Evolutionary conservation across 2,797 vertebrate species (phyloP).

Genomic region (Zalophus californianus): DNA sequence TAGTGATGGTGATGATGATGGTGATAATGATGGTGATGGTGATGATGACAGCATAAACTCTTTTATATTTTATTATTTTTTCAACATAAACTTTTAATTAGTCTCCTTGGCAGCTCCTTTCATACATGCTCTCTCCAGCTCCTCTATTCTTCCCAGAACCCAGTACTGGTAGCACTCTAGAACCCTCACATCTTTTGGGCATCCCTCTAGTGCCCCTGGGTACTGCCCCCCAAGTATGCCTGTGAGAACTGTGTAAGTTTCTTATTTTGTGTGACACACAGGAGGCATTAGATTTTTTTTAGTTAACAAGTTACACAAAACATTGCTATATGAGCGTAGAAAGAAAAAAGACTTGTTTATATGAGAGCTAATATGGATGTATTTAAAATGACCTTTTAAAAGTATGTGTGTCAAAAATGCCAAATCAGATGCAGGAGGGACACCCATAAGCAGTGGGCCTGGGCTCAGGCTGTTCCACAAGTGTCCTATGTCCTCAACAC

Average conservation of each 20-base stretch:
- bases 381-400: not conserved
- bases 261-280: not conserved
- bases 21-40: rapidly evolving
- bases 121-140: too few relatives aligned
- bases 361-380: not conserved
- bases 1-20: rapidly evolving
- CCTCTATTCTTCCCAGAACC: rapidly evolving
- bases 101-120: not conserved
- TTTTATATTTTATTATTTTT: not conserved
- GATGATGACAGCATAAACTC: not conserved
- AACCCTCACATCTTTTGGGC: not conserved
- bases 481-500: rapidly evolving
- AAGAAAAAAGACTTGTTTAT: not conserved
- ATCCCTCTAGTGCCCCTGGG: not conserved
- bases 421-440: rapidly evolving
- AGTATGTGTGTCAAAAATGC: not conserved
- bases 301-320: not conserved
- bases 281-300: not conserved
- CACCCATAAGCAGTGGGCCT: rapidly evolving
- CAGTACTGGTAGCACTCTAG: not conserved
- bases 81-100: not conserved
- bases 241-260: not conserved
- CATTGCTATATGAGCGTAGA: not conserved
- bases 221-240: not conserved
- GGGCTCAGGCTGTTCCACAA: rapidly evolving